Conservation (phyloP, 2,888 invertebrate genomes). For the Machimus atricapillus region DNA sequence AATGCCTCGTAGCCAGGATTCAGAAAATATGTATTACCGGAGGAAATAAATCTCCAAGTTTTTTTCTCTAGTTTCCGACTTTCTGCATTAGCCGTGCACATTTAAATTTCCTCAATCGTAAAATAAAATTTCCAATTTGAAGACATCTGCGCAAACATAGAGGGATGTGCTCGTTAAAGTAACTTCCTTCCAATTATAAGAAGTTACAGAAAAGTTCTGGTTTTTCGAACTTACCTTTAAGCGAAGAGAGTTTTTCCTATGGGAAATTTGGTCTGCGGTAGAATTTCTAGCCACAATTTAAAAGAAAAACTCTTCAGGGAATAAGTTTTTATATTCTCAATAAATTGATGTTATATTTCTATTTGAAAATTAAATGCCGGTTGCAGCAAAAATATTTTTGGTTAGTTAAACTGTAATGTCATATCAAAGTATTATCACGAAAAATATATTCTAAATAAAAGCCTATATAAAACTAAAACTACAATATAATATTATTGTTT, state of each 20-base stretch:
- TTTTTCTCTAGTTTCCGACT: background rate
- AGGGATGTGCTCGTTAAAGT: slow-evolving; percentile 6
- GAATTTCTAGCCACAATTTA: background rate
- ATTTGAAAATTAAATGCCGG: background rate
- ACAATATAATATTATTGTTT: no score
- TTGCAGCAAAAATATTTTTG: background rate
- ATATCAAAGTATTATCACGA: no score
- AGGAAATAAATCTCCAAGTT: background rate
- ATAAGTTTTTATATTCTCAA: background rate
- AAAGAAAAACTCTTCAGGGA: background rate
- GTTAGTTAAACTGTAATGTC: no score
- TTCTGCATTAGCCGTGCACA: slow-evolving; percentile 12
- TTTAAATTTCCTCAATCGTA: background rate
- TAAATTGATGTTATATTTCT: background rate
- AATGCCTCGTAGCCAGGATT: background rate
- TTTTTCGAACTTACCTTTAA: background rate
- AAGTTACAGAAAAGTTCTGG: slow-evolving; percentile 3
- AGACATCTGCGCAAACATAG: slow-evolving; percentile 19
- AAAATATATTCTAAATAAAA: no score
- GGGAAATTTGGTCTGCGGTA: background rate
- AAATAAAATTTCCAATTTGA: slow-evolving; percentile 18
- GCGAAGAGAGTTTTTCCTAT: background rate
- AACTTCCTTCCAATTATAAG: slow-evolving; percentile 1
- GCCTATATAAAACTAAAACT: no score
- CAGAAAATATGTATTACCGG: background rate